A percentile compares a stretch with the other conserved stretches of the same genome.
phyloP scores from a whole-genome alignment of 2,888 invertebrate species.

The Corbicula japonica region DNA sequence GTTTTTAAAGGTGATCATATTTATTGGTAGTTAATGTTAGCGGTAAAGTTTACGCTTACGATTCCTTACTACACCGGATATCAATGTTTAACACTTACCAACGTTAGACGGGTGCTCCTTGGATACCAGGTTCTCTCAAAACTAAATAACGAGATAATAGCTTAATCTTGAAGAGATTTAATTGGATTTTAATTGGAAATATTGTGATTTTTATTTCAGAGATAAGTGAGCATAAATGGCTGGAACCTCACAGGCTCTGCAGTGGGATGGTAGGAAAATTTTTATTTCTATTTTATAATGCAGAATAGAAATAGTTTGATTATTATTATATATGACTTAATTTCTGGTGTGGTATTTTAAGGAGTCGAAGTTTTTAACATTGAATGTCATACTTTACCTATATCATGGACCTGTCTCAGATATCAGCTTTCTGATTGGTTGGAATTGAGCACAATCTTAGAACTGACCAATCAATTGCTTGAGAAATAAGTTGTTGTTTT shows the following conservation, averaged over 20 bases:
- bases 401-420: too few relatives aligned
- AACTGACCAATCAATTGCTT: too few relatives aligned
- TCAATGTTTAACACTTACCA: slow-evolving; percentile 64
- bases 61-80: slow-evolving; percentile 61
- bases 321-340: neutral
- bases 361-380: too few relatives aligned
- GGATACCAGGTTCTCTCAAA: slow-evolving; percentile 50
- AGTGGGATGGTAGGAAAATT: slow-evolving; percentile 54
- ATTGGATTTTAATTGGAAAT: slow-evolving; percentile 55
- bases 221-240: slow-evolving; percentile 16
- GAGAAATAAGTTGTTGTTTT: too few relatives aligned
- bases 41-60: slow-evolving; percentile 52
- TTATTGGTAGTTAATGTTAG: slow-evolving; percentile 37
- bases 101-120: slow-evolving; percentile 53
- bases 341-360: too few relatives aligned
- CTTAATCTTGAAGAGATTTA: slow-evolving; percentile 39
- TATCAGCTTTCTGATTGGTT: too few relatives aligned
- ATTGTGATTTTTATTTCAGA: slow-evolving; percentile 36
- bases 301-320: neutral
- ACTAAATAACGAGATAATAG: slow-evolving; percentile 30
- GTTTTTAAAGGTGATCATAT: slow-evolving; percentile 10
- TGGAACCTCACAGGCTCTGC: slow-evolving; percentile 20
- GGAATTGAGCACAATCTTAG: too few relatives aligned
- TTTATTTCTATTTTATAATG: neutral
- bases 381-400: too few relatives aligned